phyloP scores from a whole-genome alignment of 1,140 invertebrate genomes.

The Copidosoma floridanum region DNA sequence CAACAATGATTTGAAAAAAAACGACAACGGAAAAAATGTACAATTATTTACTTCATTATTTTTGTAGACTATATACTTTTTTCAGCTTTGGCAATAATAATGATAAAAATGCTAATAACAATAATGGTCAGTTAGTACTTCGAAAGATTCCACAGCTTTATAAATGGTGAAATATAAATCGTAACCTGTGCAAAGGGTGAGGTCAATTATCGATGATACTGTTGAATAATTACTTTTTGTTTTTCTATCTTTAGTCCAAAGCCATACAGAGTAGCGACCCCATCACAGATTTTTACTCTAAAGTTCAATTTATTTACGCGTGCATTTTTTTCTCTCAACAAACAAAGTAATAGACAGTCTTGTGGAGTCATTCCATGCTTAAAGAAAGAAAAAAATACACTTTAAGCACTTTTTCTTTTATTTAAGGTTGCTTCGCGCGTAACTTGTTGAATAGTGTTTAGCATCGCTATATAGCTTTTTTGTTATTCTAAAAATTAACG shows the following conservation, averaged over 20 bases:
- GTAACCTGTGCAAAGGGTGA: conserved; percentile 26
- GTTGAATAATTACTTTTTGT: conserved; percentile 23
- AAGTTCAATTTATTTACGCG: conserved; percentile 15
- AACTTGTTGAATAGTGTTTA: conserved; percentile 21
- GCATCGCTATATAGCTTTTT: conserved; percentile 14
- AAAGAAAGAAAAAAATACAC: conserved; percentile 18
- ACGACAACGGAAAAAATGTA: conserved; percentile 27
- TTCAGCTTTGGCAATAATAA: conserved; percentile 27
- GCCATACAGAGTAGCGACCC: conserved; percentile 23
- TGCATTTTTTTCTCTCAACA: too few species aligned
- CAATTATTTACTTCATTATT: conserved; percentile 23
- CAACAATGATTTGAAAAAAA: conserved; percentile 26
- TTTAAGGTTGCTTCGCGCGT: conserved; percentile 1
- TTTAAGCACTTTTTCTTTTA: conserved; percentile 22
- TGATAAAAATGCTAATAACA: conserved; percentile 24
- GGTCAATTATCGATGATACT: conserved; percentile 27
- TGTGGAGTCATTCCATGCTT: conserved; percentile 22
- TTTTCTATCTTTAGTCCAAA: conserved; percentile 23
- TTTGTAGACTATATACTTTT: conserved; percentile 17
- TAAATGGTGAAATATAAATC: conserved; percentile 25
- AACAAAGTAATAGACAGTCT: conserved; percentile 27
- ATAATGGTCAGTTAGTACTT: conserved; percentile 24
- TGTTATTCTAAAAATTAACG: too few species aligned
- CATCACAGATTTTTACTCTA: conserved; percentile 20
- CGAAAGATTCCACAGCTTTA: conserved; percentile 24